These are phyloP conservation scores for Todiramphus chloris DNA, from an alignment of 2,113 vertebrate genomes.

Conservation along the genomic window DNA sequence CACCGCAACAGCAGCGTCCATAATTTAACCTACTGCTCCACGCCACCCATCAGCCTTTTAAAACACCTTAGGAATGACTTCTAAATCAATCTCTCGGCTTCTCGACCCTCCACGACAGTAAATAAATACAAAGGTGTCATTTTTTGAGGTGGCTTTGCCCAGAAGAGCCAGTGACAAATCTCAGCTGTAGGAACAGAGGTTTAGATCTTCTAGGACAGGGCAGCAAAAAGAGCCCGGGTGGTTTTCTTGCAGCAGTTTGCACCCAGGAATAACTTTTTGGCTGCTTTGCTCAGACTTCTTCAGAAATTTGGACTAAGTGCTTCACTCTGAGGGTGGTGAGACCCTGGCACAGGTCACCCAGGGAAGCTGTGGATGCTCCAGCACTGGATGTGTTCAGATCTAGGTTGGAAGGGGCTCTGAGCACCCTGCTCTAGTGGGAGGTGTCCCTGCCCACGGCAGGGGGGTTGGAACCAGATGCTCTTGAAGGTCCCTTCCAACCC, in stretches of 20 bases:
- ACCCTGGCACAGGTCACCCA: too few species aligned
- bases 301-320: too few species aligned
- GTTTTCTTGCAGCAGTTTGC: background rate
- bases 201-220: background rate
- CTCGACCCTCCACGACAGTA: background rate
- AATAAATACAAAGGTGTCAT: background rate
- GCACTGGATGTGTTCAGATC: too few species aligned
- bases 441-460: too few species aligned
- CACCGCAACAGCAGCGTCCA: fast-evolving
- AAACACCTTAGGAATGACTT: background rate
- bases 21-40: background rate
- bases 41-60: background rate
- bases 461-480: too few species aligned
- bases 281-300: background rate
- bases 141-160: background rate
- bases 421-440: too few species aligned
- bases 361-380: too few species aligned
- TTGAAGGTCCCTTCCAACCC: too few species aligned
- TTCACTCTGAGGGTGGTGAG: too few species aligned
- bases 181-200: fast-evolving
- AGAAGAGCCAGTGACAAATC: background rate
- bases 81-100: background rate
- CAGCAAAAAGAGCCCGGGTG: background rate
- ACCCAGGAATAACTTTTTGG: background rate
- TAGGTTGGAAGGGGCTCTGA: too few species aligned